Conservation (phyloP, 2,888 invertebrate genomes). For the Macropis europaea region DNA sequence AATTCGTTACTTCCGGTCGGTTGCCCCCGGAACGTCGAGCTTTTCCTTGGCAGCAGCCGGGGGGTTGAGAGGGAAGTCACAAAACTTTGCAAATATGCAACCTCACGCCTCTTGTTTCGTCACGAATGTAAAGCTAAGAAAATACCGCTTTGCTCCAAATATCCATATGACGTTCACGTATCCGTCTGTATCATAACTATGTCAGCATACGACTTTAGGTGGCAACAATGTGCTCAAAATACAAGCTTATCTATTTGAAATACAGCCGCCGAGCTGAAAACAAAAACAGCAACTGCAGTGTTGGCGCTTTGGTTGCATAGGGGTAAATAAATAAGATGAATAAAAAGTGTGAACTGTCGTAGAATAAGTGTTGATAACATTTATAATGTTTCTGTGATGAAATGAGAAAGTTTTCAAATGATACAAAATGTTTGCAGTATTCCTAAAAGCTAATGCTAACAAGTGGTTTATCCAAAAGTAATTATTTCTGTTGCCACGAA, state of each 20-base stretch:
- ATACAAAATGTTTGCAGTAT: too few relatives aligned
- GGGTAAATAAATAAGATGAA: too few relatives aligned
- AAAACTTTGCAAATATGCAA: conserved; percentile 7
- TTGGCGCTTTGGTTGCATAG: too few relatives aligned
- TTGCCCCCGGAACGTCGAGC: conserved; percentile 54
- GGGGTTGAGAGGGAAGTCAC: conserved; percentile 1
- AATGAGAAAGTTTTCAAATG: too few relatives aligned
- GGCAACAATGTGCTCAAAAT: background rate
- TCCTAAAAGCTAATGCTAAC: too few relatives aligned
- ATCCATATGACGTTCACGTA: background rate
- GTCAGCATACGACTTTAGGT: background rate
- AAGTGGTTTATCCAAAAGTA: too few relatives aligned
- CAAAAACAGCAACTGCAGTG: too few relatives aligned
- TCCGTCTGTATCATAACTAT: background rate
- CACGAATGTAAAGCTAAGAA: background rate
- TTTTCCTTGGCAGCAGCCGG: conserved; percentile 7
- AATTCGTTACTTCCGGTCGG: conserved; percentile 76
- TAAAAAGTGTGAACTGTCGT: too few relatives aligned
- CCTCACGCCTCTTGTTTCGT: background rate
- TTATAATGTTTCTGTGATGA: too few relatives aligned
- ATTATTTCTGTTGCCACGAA: too few relatives aligned
- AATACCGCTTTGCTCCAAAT: background rate
- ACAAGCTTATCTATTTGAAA: background rate
- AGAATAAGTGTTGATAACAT: too few relatives aligned
- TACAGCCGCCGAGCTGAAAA: background rate